These are phyloP conservation scores for Idaea straminata DNA, from an alignment of 2,888 invertebrate species.

Conservation along the genomic window DNA sequence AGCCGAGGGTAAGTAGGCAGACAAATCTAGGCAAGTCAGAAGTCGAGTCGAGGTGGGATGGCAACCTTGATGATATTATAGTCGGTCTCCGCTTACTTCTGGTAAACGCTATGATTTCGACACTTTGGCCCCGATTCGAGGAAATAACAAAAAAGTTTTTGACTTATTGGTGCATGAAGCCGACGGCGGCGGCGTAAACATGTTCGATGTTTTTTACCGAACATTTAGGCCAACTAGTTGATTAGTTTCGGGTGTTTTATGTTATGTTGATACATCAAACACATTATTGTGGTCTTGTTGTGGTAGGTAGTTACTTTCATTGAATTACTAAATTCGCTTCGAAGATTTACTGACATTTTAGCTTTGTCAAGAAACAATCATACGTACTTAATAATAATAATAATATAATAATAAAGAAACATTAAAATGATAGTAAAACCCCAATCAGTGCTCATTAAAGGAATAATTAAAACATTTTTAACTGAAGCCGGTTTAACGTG, in stretches of 20 bases:
- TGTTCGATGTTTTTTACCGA: conserved; percentile 63
- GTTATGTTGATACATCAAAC: conserved; percentile 30
- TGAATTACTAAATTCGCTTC: background rate
- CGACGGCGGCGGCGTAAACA: conserved; percentile 54
- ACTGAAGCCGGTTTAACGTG: conserved; percentile 30
- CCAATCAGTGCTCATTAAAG: conserved; percentile 27
- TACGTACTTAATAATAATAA: conserved; percentile 5
- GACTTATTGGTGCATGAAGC: conserved; percentile 49
- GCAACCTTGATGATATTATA: conserved; percentile 54
- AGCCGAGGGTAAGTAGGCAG: conserved; percentile 40
- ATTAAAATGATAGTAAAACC: background rate
- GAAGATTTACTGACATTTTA: background rate
- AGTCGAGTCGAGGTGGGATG: conserved; percentile 48
- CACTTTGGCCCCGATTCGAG: conserved; percentile 40
- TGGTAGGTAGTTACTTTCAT: conserved; percentile 8
- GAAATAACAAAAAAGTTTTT: conserved; percentile 67
- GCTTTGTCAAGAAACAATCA: background rate
- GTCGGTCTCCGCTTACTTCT: conserved; percentile 65
- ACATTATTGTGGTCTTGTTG: conserved; percentile 17
- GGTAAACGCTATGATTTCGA: conserved; percentile 64
- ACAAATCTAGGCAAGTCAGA: conserved; percentile 51
- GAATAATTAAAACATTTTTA: conserved; percentile 43
- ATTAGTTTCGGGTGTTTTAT: conserved; percentile 29
- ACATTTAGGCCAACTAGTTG: conserved; percentile 54
- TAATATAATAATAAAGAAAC: background rate